Evolutionary conservation across 2,888 invertebrate species (phyloP).

Genomic region (Agapostemon virescens): DNA sequence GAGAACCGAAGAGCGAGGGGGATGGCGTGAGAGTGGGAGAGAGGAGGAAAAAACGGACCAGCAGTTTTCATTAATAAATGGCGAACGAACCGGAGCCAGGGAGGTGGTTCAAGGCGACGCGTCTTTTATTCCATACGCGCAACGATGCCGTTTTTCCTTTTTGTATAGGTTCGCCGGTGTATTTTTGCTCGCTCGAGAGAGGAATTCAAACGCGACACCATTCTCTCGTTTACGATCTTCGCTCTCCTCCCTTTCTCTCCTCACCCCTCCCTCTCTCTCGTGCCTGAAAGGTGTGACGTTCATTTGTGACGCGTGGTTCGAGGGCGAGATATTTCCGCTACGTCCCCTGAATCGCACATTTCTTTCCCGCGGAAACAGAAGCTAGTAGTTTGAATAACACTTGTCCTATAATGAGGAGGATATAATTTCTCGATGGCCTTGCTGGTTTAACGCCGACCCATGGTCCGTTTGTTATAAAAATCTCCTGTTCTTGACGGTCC

Average conservation of each 20-base stretch:
- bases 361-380: not conserved
- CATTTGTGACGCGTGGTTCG: slow-evolving; percentile 17
- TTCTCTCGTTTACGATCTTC: not conserved
- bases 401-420: not conserved
- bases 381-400: not conserved
- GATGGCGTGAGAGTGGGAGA: too few relatives aligned
- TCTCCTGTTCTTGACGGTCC: too few relatives aligned
- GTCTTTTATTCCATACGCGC: slow-evolving; percentile 14
- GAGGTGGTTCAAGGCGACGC: slow-evolving; percentile 17
- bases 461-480: too few relatives aligned
- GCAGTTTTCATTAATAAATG: slow-evolving; percentile 52
- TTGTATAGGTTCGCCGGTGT: slow-evolving; percentile 22
- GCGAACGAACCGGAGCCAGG: slow-evolving; percentile 18
- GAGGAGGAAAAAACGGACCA: slow-evolving; percentile 13
- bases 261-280: not conserved
- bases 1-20: not conserved
- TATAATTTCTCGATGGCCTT: not conserved
- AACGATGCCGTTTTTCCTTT: slow-evolving; percentile 22
- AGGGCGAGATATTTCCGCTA: slow-evolving; percentile 7
- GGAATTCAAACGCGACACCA: slow-evolving; percentile 24
- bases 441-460: not conserved
- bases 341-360: not conserved
- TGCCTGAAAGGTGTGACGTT: slow-evolving; percentile 28
- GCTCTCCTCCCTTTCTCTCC: not conserved
- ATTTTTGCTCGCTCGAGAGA: slow-evolving; percentile 5